Conservation (phyloP, 2,888 invertebrate species). For the Apotomis capreana region DNA sequence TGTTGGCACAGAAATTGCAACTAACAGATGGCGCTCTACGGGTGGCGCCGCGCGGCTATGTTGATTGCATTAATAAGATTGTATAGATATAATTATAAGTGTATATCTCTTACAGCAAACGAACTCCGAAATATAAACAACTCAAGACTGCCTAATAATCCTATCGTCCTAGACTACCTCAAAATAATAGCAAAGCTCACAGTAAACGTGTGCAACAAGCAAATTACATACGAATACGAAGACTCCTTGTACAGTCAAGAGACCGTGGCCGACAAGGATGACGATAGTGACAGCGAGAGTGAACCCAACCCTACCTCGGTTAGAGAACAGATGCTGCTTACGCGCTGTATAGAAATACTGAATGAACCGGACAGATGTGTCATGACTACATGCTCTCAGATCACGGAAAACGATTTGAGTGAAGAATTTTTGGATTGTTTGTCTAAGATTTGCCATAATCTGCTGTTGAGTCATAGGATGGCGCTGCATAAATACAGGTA, state of each 20-base stretch:
- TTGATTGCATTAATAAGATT: too few relatives aligned
- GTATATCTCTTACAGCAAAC: slow-evolving; percentile 65
- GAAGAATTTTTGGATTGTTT: slow-evolving; percentile 85
- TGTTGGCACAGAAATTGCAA: too few relatives aligned
- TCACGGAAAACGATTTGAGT: slow-evolving; percentile 79
- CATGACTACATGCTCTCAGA: slow-evolving; percentile 72
- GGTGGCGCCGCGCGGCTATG: too few relatives aligned
- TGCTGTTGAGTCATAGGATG: slow-evolving; percentile 90
- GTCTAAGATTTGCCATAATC: slow-evolving; percentile 91
- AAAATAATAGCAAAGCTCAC: slow-evolving; percentile 75
- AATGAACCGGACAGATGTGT: slow-evolving; percentile 83
- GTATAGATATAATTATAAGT: too few relatives aligned
- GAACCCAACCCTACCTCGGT: slow-evolving; percentile 77
- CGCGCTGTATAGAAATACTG: slow-evolving; percentile 85
- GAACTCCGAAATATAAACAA: slow-evolving; percentile 78
- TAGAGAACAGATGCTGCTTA: slow-evolving; percentile 75
- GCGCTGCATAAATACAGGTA: slow-evolving; percentile 94
- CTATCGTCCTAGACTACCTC: slow-evolving; percentile 69
- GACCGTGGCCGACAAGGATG: slow-evolving; percentile 79
- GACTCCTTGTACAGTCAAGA: slow-evolving; percentile 78
- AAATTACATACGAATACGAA: slow-evolving; percentile 72
- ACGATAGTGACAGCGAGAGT: slow-evolving; percentile 83
- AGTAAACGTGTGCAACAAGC: slow-evolving; percentile 74
- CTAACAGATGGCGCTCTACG: too few relatives aligned
- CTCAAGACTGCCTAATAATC: slow-evolving; percentile 82